A percentile compares a stretch with the other conserved stretches of the same genome.
Conservation (phyloP, 2,113 vertebrate species). For the Centropus bengalensis region DNA sequence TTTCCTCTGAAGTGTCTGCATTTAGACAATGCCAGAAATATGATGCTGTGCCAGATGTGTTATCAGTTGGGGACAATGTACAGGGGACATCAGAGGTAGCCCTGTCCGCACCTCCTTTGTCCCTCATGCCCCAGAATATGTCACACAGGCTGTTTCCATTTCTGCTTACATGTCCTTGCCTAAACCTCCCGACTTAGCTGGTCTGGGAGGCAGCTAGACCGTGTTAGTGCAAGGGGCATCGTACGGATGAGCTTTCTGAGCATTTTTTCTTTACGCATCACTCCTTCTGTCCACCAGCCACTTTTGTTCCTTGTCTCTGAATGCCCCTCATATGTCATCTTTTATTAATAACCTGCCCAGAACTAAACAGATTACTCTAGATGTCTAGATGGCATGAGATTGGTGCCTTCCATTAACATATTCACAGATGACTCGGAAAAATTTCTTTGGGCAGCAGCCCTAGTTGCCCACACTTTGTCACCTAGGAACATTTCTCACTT, state of each 20-base stretch:
- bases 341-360: neutral
- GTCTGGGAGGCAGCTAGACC: neutral
- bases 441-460: neutral
- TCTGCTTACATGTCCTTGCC: neutral
- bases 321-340: neutral
- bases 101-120: neutral
- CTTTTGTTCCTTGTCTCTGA: neutral
- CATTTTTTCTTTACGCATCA: neutral
- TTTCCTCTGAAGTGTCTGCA: neutral
- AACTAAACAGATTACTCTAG: neutral
- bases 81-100: neutral
- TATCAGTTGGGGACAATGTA: rapidly evolving
- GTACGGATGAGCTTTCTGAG: neutral
- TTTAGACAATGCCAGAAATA: neutral
- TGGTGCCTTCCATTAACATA: neutral
- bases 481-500: neutral
- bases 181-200: neutral
- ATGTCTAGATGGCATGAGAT: neutral
- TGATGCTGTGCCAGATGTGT: neutral
- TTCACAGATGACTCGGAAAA: neutral
- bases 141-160: neutral
- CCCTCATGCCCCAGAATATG: neutral
- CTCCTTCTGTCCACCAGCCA: neutral
- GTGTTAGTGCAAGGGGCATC: neutral
- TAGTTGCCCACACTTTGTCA: neutral